These are phyloP conservation scores for Crocidura indochinensis DNA, from an alignment of 2,797 vertebrate genomes.

Conservation along the genomic window DNA sequence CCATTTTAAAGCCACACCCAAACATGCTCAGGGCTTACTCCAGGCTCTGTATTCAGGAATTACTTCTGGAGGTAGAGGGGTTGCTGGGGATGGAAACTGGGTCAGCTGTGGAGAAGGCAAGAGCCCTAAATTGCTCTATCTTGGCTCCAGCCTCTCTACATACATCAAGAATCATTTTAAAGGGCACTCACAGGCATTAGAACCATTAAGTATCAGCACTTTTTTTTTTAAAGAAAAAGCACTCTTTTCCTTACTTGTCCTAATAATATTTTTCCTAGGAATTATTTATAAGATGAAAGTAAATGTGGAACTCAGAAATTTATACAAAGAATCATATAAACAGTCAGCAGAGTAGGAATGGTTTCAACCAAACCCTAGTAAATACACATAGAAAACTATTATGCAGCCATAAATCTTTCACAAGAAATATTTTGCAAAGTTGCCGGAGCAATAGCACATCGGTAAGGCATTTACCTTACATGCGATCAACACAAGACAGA, in stretches of 20 bases:
- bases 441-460: no score
- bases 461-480: no score
- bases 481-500: no score
- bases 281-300: conserved; percentile 56
- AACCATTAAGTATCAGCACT: conserved; percentile 36
- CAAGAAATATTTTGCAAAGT: conserved; percentile 35
- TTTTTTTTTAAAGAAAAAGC: conserved; percentile 59
- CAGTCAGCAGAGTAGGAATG: neutral
- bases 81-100: no score
- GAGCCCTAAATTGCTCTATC: no score
- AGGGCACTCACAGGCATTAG: neutral
- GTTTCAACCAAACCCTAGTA: conserved; percentile 24
- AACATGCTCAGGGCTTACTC: no score
- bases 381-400: conserved; percentile 34
- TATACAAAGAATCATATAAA: conserved; percentile 42
- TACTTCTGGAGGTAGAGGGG: no score
- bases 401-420: conserved; percentile 53
- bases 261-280: conserved; percentile 60
- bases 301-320: conserved; percentile 32
- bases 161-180: conserved; percentile 37
- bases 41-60: no score
- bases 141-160: no score
- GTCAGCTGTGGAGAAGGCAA: no score
- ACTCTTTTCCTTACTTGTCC: conserved; percentile 28
- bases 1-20: no score